A percentile compares a stretch with the other conserved stretches of the same genome.
These are phyloP conservation scores for Cairina moschata DNA, from an alignment of 2,113 vertebrate genomes.

Conservation along the genomic window DNA sequence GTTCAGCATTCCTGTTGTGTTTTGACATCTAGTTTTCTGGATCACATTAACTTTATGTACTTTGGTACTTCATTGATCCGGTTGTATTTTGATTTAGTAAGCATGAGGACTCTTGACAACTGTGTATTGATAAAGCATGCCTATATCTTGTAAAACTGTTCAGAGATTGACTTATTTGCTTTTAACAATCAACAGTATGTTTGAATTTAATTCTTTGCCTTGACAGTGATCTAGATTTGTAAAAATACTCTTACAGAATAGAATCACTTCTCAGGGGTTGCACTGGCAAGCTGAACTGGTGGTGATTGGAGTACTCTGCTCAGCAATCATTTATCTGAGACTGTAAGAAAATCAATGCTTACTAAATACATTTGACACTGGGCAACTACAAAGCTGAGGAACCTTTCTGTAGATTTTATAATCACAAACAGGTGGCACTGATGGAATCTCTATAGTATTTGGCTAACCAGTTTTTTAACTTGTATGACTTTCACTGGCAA, in stretches of 20 bases:
- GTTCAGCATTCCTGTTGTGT: conserved; percentile 27
- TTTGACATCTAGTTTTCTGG: conserved; percentile 24
- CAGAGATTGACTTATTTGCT: conserved; percentile 64
- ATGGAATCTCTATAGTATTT: neutral
- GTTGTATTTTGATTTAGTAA: conserved; percentile 52
- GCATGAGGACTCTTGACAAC: conserved; percentile 59
- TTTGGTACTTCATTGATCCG: conserved; percentile 57
- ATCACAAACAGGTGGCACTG: neutral
- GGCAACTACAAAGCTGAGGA: neutral
- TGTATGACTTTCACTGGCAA: neutral
- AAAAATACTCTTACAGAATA: conserved; percentile 61
- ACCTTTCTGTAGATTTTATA: neutral
- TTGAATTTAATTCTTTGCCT: conserved; percentile 64
- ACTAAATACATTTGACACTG: accelerated
- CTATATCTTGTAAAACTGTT: conserved; percentile 54
- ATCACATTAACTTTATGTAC: conserved; percentile 24
- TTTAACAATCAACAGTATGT: conserved; percentile 37
- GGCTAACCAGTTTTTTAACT: neutral
- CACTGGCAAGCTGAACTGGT: conserved; percentile 69
- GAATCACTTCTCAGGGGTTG: conserved; percentile 72
- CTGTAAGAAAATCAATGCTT: neutral
- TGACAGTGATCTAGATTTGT: conserved; percentile 61
- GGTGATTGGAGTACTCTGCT: neutral
- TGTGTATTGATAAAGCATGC: conserved; percentile 65
- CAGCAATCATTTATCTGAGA: neutral